Evolutionary conservation across 2,113 vertebrate genomes (phyloP).

Genomic region (Capreolus pygargus): DNA sequence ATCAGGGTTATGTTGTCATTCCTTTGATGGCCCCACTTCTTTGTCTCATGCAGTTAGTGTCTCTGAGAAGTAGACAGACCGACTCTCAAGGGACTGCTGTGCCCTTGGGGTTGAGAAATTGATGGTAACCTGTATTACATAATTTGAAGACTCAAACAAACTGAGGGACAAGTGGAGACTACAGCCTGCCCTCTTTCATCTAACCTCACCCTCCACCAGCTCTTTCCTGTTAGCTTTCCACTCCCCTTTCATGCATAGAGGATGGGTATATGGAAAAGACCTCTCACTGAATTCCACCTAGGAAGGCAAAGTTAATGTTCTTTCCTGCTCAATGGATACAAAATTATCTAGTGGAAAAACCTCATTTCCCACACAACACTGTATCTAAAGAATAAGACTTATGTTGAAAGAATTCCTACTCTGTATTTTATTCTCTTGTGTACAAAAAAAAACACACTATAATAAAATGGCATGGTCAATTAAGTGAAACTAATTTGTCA

Average conservation of each 20-base stretch:
- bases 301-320: neutral
- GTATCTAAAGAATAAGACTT: neutral
- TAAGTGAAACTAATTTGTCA: neutral
- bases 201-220: fast-evolving
- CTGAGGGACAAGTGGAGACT: neutral
- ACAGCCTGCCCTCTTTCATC: neutral
- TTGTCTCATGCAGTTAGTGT: neutral
- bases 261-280: fast-evolving
- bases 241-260: neutral
- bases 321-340: neutral
- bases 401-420: neutral
- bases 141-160: neutral
- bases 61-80: neutral
- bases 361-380: neutral
- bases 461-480: neutral
- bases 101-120: neutral
- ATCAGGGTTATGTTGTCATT: neutral
- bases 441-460: neutral
- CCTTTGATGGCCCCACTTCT: neutral
- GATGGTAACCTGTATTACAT: neutral
- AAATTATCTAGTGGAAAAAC: neutral
- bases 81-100: neutral
- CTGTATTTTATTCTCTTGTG: neutral
- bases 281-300: neutral
- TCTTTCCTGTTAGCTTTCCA: neutral